Evolutionary conservation across 2,888 invertebrate genomes (phyloP), one percentile per base, ranked within the genome.

Genomic region (Euspilapteryx auroguttella): DNA sequence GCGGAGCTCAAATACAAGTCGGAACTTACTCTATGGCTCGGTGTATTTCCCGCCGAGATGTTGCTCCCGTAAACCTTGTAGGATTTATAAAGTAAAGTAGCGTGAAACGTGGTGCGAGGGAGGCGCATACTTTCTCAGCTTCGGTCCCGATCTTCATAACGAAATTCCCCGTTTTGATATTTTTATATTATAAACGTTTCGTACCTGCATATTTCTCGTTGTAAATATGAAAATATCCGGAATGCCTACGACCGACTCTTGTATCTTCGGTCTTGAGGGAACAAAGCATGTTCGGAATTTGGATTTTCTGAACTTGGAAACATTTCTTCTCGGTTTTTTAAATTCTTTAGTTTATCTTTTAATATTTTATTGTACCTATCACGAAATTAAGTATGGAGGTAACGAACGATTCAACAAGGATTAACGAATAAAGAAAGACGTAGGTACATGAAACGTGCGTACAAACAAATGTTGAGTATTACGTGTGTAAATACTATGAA

Each of bases 141-240:
- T 55, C 52, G 49, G 49, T 53, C 50, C 50, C 55, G 65, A 68
- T 73, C 73, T 76, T 76, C 75, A 77, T 76, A 76, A 68, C 68
- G 62, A 71, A 76, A 73, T 77, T 76, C 76, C 65, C 65, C 68
- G 61, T 75, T 75, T 75, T 76, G 71, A 76, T 77, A 75, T 75
- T 45, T 43, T 75, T 75, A 73, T 76, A 75, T 71, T 65, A 57
- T 73, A 59, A 73, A 68, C 64, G 59, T 66, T 64, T 61, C 58
- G 59, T 76, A 77, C 77, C 77, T 77, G 77, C 76, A 77, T 76
- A 76, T 75, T 76, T 76, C 59, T 65, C 59, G 59, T 69, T 63
- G 69, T 76, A 77, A 75, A 76, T 77, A 77, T 77, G 77, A 77
- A 76, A 75, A 77, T 77, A 63, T 68, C 62, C 52, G 54, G 62